A percentile compares a stretch with the other conserved stretches of the same genome.
phyloP scores from a whole-genome alignment of 2,888 invertebrate genomes.

The Diadromus collaris region DNA sequence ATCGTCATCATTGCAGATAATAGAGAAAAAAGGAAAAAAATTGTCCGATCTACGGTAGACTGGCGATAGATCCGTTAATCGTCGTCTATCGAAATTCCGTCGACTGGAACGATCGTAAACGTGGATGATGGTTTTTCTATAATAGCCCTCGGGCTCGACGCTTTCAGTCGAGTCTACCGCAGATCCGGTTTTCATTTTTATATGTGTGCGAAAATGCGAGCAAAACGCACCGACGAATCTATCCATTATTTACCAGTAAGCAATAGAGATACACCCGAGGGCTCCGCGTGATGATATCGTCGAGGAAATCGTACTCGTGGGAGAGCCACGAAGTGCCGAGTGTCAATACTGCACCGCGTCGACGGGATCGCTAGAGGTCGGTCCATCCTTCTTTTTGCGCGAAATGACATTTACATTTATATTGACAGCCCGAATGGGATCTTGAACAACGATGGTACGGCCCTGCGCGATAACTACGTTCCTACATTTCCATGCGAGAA shows the following conservation, averaged over 20 bases:
- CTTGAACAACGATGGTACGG: constrained; percentile 67
- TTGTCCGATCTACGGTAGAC: background rate
- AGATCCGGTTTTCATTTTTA: background rate
- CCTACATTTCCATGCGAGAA: constrained; percentile 5
- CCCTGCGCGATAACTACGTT: constrained; percentile 42
- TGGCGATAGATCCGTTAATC: background rate
- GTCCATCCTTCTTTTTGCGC: constrained; percentile 53
- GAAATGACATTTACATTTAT: constrained; percentile 78
- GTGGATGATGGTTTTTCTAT: background rate
- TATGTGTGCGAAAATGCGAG: background rate
- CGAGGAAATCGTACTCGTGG: constrained; percentile 70
- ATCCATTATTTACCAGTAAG: constrained; percentile 24
- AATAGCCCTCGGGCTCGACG: background rate
- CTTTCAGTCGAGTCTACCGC: background rate
- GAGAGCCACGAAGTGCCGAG: constrained; percentile 53
- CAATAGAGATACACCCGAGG: background rate
- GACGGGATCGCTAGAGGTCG: background rate
- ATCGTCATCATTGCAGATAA: background rate
- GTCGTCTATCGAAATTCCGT: background rate
- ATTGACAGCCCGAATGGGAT: constrained; percentile 76
- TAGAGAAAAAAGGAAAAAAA: background rate
- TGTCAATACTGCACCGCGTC: background rate
- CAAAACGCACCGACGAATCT: background rate
- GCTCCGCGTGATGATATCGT: background rate
- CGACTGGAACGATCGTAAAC: background rate